These are phyloP conservation scores for Neotoxoptera formosana DNA, from an alignment of 1,140 invertebrate species.

Conservation along the genomic window DNA sequence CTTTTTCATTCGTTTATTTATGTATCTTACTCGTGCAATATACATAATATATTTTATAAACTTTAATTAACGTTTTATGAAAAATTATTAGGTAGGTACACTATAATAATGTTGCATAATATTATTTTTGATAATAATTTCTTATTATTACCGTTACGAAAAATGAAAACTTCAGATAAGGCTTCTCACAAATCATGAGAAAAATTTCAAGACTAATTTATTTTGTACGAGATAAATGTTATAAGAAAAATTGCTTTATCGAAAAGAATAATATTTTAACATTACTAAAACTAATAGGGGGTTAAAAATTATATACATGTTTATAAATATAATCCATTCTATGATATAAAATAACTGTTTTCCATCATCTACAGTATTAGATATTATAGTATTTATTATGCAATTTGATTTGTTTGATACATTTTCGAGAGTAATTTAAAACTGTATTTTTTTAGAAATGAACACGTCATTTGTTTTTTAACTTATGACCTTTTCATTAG, in stretches of 20 bases:
- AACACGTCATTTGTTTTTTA: background rate
- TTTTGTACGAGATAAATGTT: background rate
- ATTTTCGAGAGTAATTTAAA: background rate
- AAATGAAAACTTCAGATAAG: background rate
- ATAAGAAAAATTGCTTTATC: background rate
- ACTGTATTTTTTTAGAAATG: background rate
- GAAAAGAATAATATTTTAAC: background rate
- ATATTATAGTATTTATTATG: no score
- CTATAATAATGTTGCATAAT: background rate
- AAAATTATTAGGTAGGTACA: background rate
- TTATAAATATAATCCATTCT: no score
- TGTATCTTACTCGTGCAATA: background rate
- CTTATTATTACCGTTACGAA: background rate
- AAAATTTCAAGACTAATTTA: background rate
- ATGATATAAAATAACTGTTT: background rate
- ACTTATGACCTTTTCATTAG: slow-evolving; percentile 9
- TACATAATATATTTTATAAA: background rate
- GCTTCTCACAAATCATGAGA: background rate
- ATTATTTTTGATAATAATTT: background rate
- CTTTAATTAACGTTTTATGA: background rate
- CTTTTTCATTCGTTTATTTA: background rate
- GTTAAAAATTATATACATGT: background rate
- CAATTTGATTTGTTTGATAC: background rate
- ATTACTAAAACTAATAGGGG: background rate
- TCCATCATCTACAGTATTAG: no score